Percentiles rank a stretch among this genome's conserved stretches.
Conservation (phyloP, 92 coral and sea anemone genomes). For the Bergia puertoricense region DNA sequence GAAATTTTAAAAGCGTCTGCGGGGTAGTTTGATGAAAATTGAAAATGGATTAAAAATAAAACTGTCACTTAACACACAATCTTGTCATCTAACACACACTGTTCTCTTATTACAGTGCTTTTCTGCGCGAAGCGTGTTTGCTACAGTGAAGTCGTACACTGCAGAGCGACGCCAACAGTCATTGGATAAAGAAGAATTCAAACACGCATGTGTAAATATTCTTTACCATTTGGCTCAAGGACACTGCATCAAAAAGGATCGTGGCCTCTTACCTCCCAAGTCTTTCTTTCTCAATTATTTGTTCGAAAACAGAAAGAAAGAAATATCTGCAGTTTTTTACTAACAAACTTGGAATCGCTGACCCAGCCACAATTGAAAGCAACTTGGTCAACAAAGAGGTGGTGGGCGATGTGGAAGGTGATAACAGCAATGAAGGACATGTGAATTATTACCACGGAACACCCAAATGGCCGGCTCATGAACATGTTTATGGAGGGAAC, state of each 20-base stretch:
- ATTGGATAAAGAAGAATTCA: constrained; percentile 68
- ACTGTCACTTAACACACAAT: not conserved
- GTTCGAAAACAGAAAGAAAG: constrained; percentile 56
- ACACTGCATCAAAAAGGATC: constrained; percentile 63
- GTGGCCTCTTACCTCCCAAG: constrained; percentile 54
- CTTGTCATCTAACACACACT: not conserved
- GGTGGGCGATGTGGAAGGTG: not conserved
- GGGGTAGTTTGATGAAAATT: not conserved
- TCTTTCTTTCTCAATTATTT: constrained; percentile 61
- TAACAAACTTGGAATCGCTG: constrained; percentile 54
- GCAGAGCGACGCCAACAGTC: constrained; percentile 20
- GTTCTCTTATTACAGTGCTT: not conserved
- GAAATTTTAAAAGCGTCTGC: too few relatives aligned
- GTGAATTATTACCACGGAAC: constrained; percentile 48
- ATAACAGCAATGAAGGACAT: not conserved
- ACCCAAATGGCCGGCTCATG: constrained; percentile 38
- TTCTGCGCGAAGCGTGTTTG: constrained; percentile 21
- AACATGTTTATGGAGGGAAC: constrained; percentile 25
- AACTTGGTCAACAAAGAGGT: not conserved
- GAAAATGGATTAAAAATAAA: not conserved
- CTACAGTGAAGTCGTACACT: constrained; percentile 7
- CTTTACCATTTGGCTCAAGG: constrained; percentile 70
- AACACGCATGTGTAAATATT: constrained; percentile 72
- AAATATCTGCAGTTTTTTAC: constrained; percentile 50
- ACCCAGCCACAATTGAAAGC: not conserved